Base-by-base conservation (phyloP, 1,140 invertebrate species). In the Macrocentrus cingulum region DNA sequence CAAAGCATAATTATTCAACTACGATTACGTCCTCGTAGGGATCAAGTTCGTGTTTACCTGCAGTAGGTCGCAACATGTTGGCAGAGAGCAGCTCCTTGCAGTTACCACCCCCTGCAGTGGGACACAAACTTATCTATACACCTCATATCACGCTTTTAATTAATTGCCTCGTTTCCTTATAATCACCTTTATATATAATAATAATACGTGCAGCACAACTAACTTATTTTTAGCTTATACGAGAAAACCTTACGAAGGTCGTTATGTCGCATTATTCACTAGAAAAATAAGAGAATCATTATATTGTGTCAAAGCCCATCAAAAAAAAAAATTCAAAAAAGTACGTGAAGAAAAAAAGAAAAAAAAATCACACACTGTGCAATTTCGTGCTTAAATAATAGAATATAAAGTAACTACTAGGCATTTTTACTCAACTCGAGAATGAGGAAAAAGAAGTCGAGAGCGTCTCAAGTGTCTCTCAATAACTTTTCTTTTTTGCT, bases 111-210 rank as follows among this genome's bases (percentile, higher is more conserved):
- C 75, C 77, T 80, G 77, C 75, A 79, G 76, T 76, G 75, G 77
- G 75, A 80, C 76, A 80, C 77, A 80, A 80, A 80, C 77, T 80
- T 77, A 77, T 80, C 77, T 77, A 77, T 80, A 79, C 75, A 76
- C 74, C 76, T 76, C 71, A 76, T 70, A 75, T 75, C 73, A 75
- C 64, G 67, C 71, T 68, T 62, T 68, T 39, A 3, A 8, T 41
- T 46, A 46, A 22, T 45, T 46, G 7, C 37, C 8, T 29, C 41
- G 42, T 32, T 54, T 49, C 55, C 9, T 39, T 52, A 20, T 39
- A 41, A 22, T n/a, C 39, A 34, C 36, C 15, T 32, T 13, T 42
- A 2, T 42, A 9, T 15, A 48, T 32, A 46, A 37, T 44, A 52
- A n/a, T n/a, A 23, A 49, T 53, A 62, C 63, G 60, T 62, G 63